phyloP scores from a whole-genome alignment of 2,888 invertebrate genomes.

The Cheiracanthium punctorium region DNA sequence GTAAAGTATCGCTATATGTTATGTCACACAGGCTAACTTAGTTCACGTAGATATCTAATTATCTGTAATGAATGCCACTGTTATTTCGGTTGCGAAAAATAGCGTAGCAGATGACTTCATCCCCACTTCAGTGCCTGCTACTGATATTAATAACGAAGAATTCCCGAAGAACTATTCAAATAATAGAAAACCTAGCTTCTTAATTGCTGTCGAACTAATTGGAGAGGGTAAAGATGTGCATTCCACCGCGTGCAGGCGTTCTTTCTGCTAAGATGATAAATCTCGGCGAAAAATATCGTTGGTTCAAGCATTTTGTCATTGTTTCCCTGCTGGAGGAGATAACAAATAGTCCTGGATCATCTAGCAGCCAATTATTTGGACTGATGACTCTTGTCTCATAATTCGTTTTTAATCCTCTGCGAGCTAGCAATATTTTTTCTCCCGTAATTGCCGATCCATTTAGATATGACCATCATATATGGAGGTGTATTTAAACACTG shows the following conservation, averaged over 20 bases:
- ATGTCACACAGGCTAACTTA: too few species aligned
- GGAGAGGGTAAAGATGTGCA: not conserved
- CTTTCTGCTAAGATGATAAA: not conserved
- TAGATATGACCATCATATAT: conserved; percentile 60
- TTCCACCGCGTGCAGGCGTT: not conserved
- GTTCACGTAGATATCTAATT: too few species aligned
- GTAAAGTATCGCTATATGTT: too few species aligned
- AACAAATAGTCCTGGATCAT: conserved; percentile 43
- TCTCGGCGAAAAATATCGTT: not conserved
- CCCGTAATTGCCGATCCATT: conserved; percentile 65
- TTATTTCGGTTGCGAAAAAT: too few species aligned
- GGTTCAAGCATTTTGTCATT: not conserved
- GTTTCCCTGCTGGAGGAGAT: conserved; percentile 3
- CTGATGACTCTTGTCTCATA: conserved; percentile 59
- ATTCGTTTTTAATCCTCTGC: conserved; percentile 65
- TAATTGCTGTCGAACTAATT: not conserved
- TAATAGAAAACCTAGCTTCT: not conserved
- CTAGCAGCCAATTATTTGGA: conserved; percentile 60
- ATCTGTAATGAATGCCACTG: too few species aligned
- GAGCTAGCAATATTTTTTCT: conserved; percentile 54
- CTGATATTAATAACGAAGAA: not conserved
- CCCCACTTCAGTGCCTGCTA: not conserved
- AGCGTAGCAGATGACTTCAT: too few species aligned
- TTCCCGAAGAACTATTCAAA: not conserved
- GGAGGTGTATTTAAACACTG: conserved; percentile 23